Percentiles rank a stretch among this genome's conserved stretches.
Conservation (phyloP, 1,140 invertebrate genomes). For the Portunus trituberculatus region DNA sequence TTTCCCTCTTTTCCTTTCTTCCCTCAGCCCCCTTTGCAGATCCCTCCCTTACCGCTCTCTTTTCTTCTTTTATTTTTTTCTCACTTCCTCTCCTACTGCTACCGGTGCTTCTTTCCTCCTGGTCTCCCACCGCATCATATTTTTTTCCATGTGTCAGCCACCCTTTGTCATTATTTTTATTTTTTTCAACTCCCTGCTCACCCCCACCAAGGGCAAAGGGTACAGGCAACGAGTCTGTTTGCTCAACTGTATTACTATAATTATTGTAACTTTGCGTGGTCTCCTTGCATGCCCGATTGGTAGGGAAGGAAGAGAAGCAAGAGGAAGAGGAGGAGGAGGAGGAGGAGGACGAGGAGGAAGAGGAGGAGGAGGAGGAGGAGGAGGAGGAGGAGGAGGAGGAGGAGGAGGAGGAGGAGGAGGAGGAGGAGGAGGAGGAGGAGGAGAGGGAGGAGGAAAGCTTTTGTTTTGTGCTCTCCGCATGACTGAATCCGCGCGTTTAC, state of each 20-base stretch:
- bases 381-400: background rate
- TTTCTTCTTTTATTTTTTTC: background rate
- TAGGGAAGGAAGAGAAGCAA: background rate
- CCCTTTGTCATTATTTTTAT: background rate
- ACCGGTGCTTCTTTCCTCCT: background rate
- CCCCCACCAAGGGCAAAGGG: slow-evolving; percentile 40
- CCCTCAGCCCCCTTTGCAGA: background rate
- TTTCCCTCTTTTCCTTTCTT: background rate
- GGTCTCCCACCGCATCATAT: background rate
- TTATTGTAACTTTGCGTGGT: slow-evolving; percentile 31
- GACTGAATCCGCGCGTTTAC: background rate
- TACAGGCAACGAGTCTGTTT: slow-evolving; percentile 47
- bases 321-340: background rate
- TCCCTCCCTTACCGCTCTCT: background rate
- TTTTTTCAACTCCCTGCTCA: background rate
- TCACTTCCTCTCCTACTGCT: background rate
- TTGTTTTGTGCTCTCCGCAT: background rate
- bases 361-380: too few species aligned
- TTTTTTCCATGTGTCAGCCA: too few species aligned
- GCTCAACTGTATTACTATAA: slow-evolving; percentile 46
- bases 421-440: background rate
- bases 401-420: background rate
- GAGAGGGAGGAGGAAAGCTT: background rate
- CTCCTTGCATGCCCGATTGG: slow-evolving; percentile 8
- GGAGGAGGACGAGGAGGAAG: too few species aligned